Evolutionary conservation across 2,113 vertebrate species (phyloP).

Genomic region (Hassar affinis): DNA sequence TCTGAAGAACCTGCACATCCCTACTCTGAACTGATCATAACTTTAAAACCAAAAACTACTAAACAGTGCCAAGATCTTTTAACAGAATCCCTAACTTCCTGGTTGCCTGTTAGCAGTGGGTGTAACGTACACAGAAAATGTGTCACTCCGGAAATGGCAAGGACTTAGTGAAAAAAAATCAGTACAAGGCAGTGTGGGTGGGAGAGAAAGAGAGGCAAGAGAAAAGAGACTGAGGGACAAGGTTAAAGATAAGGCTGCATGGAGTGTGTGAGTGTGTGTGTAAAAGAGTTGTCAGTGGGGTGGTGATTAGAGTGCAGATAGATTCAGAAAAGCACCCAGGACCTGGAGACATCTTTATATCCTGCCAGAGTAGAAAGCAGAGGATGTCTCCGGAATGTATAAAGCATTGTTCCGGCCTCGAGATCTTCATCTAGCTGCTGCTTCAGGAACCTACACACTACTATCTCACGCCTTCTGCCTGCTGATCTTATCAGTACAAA

Average conservation of each 20-base stretch:
- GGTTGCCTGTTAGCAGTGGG: not conserved
- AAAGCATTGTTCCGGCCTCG: not conserved
- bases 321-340: slow-evolving; percentile 17
- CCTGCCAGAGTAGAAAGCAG: slow-evolving; percentile 5
- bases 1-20: not conserved
- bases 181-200: not conserved
- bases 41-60: not conserved
- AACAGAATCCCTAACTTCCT: not conserved
- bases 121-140: not conserved
- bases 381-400: not conserved
- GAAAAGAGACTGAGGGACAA: slow-evolving; percentile 35
- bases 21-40: not conserved
- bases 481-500: slow-evolving; percentile 36
- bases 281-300: slow-evolving; percentile 27
- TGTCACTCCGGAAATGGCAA: slow-evolving; percentile 1
- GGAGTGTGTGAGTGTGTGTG: slow-evolving; percentile 18
- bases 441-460: slow-evolving; percentile 18
- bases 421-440: not conserved
- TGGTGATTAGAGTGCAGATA: slow-evolving; percentile 29
- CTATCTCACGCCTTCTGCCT: not conserved
- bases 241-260: slow-evolving; percentile 36
- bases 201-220: slow-evolving; percentile 11
- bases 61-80: not conserved
- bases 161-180: not conserved
- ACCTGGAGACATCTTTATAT: slow-evolving; percentile 36